phyloP scores from a whole-genome alignment of 2,797 vertebrate genomes.

The Enteromius thamalakanensis region DNA sequence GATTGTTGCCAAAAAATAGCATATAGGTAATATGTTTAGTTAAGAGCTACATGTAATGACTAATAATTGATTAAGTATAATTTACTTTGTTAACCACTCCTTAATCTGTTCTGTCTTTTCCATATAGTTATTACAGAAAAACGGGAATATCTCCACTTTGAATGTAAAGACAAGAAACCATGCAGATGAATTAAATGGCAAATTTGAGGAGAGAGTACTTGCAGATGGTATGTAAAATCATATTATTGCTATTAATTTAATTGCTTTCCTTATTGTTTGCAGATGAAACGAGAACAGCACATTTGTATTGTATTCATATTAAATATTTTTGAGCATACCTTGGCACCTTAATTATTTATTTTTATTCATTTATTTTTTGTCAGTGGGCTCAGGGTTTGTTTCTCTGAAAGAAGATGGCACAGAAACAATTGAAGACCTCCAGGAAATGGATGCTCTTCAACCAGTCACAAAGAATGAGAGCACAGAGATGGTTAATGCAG shows the following conservation, averaged over 20 bases:
- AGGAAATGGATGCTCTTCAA: conserved; percentile 63
- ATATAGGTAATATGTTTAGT: background rate
- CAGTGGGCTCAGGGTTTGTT: conserved; percentile 77
- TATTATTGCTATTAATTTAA: conserved; percentile 15
- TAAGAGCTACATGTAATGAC: background rate
- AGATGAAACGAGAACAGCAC: background rate
- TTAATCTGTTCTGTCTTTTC: conserved; percentile 46
- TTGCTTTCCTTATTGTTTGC: conserved; percentile 17
- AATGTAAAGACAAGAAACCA: conserved; percentile 71
- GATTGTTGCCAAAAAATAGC: background rate
- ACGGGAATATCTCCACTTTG: conserved; percentile 76
- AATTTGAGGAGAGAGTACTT: conserved; percentile 67
- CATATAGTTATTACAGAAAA: conserved; percentile 82
- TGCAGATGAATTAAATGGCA: conserved; percentile 63
- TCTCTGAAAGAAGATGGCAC: conserved; percentile 72
- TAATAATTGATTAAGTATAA: background rate
- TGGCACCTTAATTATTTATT: background rate
- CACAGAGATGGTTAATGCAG: conserved; percentile 63
- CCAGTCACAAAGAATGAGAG: conserved; percentile 66
- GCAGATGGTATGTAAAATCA: conserved; percentile 70
- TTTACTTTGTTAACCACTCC: background rate
- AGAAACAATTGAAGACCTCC: conserved; percentile 68
- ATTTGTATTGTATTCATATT: conserved; percentile 6
- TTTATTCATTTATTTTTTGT: conserved; percentile 50
- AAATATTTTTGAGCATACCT: background rate